Percentiles rank a stretch among this genome's conserved stretches.
Conservation (phyloP, 1,140 invertebrate genomes). For the Orius insidiosus region DNA sequence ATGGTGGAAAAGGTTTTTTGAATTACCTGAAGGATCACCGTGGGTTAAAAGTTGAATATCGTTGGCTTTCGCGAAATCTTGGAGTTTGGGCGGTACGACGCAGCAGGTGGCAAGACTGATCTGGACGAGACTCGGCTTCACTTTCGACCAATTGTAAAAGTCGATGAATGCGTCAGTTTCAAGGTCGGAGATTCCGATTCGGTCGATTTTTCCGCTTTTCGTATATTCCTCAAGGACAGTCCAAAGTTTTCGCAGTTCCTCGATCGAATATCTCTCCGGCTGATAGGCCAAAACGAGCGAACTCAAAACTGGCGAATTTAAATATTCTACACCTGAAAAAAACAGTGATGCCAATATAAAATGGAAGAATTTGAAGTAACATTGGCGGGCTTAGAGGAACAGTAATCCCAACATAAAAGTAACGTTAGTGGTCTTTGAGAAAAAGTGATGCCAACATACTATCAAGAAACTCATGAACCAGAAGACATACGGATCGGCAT, state of each 20-base stretch:
- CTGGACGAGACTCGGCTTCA: slow-evolving; percentile 83
- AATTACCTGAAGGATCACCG: slow-evolving; percentile 78
- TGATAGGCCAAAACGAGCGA: slow-evolving; percentile 17
- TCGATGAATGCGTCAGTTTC: slow-evolving; percentile 58
- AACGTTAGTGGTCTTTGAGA: no score
- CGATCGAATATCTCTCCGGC: slow-evolving; percentile 30
- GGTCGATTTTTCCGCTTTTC: slow-evolving; percentile 41
- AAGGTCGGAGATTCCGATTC: slow-evolving; percentile 78
- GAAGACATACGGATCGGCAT: no score
- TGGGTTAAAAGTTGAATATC: slow-evolving; percentile 89
- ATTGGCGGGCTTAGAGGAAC: neutral
- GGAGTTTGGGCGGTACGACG: slow-evolving; percentile 78
- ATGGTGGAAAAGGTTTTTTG: neutral
- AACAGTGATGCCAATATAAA: neutral
- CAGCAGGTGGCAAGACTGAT: slow-evolving; percentile 92
- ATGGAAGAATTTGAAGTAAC: neutral
- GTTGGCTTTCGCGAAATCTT: slow-evolving; percentile 74
- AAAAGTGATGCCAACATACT: no score
- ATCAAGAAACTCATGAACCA: no score
- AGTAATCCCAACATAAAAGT: slow-evolving; percentile 2
- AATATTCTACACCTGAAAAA: slow-evolving; percentile 2
- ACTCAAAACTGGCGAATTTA: neutral
- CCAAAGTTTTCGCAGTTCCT: slow-evolving; percentile 57
- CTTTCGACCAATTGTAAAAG: slow-evolving; percentile 59
- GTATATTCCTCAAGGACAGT: slow-evolving; percentile 49